Evolutionary conservation across 2,797 vertebrate species (phyloP).

Genomic region (Dryobates pubescens): DNA sequence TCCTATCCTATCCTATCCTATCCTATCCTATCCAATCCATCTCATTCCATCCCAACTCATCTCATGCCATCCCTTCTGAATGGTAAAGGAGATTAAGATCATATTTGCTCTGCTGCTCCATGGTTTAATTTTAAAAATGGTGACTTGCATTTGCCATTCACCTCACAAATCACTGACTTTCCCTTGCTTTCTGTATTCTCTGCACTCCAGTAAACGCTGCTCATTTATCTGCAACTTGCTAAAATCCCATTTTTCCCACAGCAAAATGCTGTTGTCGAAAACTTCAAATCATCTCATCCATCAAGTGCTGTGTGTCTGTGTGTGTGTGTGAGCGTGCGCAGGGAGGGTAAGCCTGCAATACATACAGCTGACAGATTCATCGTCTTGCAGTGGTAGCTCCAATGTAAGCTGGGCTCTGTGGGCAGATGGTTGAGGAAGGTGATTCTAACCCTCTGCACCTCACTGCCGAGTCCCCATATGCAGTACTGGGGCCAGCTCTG

Average conservation of each 20-base stretch:
- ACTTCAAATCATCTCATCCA: conserved; percentile 60
- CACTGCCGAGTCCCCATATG: too few relatives aligned
- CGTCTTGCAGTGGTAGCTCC: neutral
- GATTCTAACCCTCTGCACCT: too few relatives aligned
- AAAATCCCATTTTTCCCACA: neutral
- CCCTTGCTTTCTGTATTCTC: conserved; percentile 12
- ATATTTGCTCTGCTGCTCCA: neutral
- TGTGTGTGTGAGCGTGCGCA: neutral
- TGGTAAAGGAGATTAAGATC: neutral
- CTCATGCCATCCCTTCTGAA: neutral
- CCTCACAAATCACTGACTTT: conserved; percentile 35
- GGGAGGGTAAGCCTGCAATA: neutral
- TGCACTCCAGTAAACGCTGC: conserved; percentile 38
- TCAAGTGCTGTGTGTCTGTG: neutral
- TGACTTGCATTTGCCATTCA: conserved; percentile 1
- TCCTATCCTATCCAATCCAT: too few relatives aligned
- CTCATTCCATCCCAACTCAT: too few relatives aligned
- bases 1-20: too few relatives aligned
- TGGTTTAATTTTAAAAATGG: neutral
- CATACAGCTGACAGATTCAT: neutral
- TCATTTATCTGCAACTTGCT: conserved; percentile 66
- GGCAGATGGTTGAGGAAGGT: too few relatives aligned
- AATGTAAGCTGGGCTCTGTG: neutral
- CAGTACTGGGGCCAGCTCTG: too few relatives aligned
- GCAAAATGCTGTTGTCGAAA: conserved; percentile 65